Base-by-base conservation (phyloP, 1,140 invertebrate genomes). In the Drosophila truncata region DNA sequence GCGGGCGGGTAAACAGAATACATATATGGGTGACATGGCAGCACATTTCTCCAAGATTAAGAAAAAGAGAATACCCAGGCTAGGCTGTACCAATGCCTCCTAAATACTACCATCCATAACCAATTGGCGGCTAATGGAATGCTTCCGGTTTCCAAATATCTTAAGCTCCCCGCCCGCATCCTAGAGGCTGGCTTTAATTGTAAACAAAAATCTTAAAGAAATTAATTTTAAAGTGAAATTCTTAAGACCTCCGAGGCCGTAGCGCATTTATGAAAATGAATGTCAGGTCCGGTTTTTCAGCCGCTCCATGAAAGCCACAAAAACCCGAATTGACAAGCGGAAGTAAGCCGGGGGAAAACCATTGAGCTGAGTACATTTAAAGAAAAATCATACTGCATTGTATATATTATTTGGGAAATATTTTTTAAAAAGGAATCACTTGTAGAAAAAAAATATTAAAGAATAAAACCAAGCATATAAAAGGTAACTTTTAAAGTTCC, bases 181-280 rank as follows among this genome's bases (percentile, higher is more conserved):
- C 14, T 55, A 18, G 31, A 64, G 25, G 44, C 55, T 39, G 44
- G 6, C 13, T 50, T 77, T 80, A 80, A 87, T 80, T 87, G 71
- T 87, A 67, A 83, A 83, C 69, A 87, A 41, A 80, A 82, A 84
- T 87, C 81, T 88, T 84, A 61, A 65, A 18, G 50, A 88, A 83
- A 78, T 83, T 65, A 84, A 78, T 78, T 88, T 88, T 90, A 88
- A 88, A 88, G 63, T 88, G 67, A 84, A 90, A 50, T 87, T 87
- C 83, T 80, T 57, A 29, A 80, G 84, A 77, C 63, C 62, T 60
- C 52, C 74, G 37, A 37, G 14, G 11, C 25, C 13, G 39, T 9
- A 33, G 57, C 41, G 52, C 31, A 73, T 82, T 78, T 87, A 88
- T 87, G 80, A 71, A 83, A 87, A 87, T 88, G 72, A 87, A 88